Base-by-base conservation (phyloP, 2,113 vertebrate species). In the Triplophysa dalaica region DNA sequence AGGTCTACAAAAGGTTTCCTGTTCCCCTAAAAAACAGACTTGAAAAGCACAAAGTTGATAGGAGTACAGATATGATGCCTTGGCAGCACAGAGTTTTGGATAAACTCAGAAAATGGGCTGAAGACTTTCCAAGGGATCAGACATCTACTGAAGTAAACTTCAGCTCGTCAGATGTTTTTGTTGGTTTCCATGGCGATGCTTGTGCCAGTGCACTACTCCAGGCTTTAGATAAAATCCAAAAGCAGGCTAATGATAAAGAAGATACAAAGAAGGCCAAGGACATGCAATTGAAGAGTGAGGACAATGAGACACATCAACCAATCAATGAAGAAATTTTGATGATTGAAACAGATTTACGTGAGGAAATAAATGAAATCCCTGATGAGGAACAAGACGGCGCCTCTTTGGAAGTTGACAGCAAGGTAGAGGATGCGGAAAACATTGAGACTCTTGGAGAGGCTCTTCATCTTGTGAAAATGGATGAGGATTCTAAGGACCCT, bases 11-110 rank as follows among this genome's bases (percentile, higher is more conserved):
- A 11, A 87, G 91, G 63, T 94, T 94, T 64, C 92, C 94, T 0
- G 87, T 93, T 21, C 93, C 93, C 0, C 91, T 94, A 14, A 91
- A 94, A 87, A 94, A 93, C 87, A 85, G 92, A 12, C 86, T 94
- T 75, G 92, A 94, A 85, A 94, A 94, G 69, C 94, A 94, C 85
- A 86, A 83, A 58, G 87, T 94, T 69, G 90, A 94, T 43, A 89
- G 92, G 83, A 93, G 90, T 60, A 91, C 91, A 0, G 88, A 93
- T 79, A 87, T 94, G 66, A 85, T 84, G 11, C 61, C 43, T n/a
- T 88, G 90, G 89, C 92, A 94, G 63, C 84, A 75, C 79, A 79
- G 78, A 7, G 87, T 93, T 79, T 87, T 89, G 19, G 33, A 67
- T 21, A 87, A 90, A 81, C 88, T 94, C 62, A 86, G 82, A 75